Evolutionary conservation across 1,140 invertebrate genomes (phyloP).

Genomic region (Drosophila triauraria): DNA sequence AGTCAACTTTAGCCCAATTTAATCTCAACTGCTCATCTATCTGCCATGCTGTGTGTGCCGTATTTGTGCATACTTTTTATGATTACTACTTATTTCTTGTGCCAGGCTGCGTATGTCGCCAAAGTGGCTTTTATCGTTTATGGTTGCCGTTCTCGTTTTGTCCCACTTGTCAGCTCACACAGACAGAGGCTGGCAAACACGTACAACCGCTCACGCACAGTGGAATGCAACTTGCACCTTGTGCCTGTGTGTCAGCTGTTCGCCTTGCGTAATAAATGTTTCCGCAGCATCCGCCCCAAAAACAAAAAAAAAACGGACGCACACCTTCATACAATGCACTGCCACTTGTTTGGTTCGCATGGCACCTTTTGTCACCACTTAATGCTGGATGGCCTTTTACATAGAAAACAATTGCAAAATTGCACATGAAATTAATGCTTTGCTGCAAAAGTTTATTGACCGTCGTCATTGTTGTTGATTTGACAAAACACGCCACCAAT

Average conservation of each 20-base stretch:
- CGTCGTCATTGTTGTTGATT: constrained; percentile 80
- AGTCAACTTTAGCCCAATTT: constrained; percentile 69
- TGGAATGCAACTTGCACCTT: constrained; percentile 44
- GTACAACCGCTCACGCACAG: constrained; percentile 30
- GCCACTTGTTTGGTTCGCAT: constrained; percentile 15
- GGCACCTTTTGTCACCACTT: constrained; percentile 52
- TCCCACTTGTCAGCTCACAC: constrained; percentile 61
- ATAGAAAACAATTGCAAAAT: constrained; percentile 68
- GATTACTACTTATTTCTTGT: constrained; percentile 39
- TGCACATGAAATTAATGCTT: constrained; percentile 44
- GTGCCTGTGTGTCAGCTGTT: constrained; percentile 40
- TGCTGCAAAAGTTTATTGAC: constrained; percentile 75
- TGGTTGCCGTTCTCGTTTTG: constrained; percentile 32
- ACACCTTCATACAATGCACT: not conserved
- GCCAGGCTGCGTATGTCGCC: constrained; percentile 67
- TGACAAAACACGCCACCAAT: constrained; percentile 68
- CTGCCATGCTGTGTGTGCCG: constrained; percentile 36
- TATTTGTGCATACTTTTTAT: constrained; percentile 43
- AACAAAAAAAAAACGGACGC: constrained; percentile 6
- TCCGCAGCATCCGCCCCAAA: constrained; percentile 31
- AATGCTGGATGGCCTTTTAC: constrained; percentile 17
- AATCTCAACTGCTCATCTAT: constrained; percentile 70
- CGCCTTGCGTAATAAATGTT: constrained; percentile 45
- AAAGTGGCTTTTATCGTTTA: constrained; percentile 43
- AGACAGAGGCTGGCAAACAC: not conserved